Evolutionary conservation across 2,888 invertebrate genomes (phyloP).

Genomic region (Chloroclystis v-ata): DNA sequence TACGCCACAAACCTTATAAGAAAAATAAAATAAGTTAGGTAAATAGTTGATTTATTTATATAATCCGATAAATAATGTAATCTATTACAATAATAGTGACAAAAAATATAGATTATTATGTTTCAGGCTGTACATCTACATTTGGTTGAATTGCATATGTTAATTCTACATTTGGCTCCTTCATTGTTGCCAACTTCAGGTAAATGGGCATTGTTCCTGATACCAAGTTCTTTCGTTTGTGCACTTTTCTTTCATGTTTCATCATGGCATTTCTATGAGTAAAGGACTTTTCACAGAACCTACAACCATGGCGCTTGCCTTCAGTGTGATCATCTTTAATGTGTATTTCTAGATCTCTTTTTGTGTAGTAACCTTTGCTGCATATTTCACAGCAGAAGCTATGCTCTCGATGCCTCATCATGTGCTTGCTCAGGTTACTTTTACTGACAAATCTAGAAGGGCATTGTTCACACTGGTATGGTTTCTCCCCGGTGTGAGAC

Average conservation of each 20-base stretch:
- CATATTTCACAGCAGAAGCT: slow-evolving; percentile 62
- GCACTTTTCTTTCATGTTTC: slow-evolving; percentile 66
- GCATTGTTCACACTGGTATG: slow-evolving; percentile 61
- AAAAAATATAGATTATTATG: too few relatives aligned
- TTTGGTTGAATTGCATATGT: not conserved
- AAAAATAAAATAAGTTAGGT: too few relatives aligned
- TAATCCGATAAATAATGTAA: too few relatives aligned
- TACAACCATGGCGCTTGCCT: slow-evolving; percentile 62
- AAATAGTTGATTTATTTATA: too few relatives aligned
- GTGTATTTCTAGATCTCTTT: slow-evolving; percentile 54
- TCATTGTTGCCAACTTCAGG: slow-evolving; percentile 50
- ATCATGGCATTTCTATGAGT: slow-evolving; percentile 67
- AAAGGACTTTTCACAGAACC: slow-evolving; percentile 62
- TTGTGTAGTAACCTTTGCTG: slow-evolving; percentile 56
- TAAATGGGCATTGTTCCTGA: slow-evolving; percentile 62
- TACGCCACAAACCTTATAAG: too few relatives aligned
- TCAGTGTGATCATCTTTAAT: slow-evolving; percentile 65
- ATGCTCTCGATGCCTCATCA: slow-evolving; percentile 51
- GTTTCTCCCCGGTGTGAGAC: slow-evolving; percentile 64
- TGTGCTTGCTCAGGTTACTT: slow-evolving; percentile 65
- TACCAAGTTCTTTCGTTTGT: slow-evolving; percentile 59
- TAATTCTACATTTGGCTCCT: slow-evolving; percentile 24
- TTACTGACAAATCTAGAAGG: slow-evolving; percentile 58
- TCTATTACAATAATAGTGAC: too few relatives aligned
- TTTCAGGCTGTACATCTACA: not conserved